Evolutionary conservation across 2,113 vertebrate species (phyloP).

Genomic region (Pygoscelis antarcticus): DNA sequence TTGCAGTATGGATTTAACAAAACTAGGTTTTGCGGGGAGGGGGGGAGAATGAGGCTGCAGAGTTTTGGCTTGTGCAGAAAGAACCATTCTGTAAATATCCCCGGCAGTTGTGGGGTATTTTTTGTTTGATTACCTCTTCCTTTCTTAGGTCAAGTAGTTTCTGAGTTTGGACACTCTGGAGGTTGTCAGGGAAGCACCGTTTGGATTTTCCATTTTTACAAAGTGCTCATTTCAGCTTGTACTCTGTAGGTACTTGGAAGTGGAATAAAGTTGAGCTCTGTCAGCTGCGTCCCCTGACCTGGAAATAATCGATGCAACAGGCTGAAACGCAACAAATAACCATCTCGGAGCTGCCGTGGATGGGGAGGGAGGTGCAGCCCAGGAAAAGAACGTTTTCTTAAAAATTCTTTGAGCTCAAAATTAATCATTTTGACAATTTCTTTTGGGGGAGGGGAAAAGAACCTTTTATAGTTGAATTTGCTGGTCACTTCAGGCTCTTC

Average conservation of each 20-base stretch:
- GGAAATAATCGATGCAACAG: constrained; percentile 52
- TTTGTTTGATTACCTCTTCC: neutral
- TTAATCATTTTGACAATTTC: neutral
- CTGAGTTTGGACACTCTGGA: neutral
- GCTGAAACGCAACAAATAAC: neutral
- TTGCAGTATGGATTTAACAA: neutral
- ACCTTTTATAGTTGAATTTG: neutral
- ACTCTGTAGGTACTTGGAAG: neutral
- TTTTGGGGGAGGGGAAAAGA: neutral
- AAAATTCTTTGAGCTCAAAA: neutral
- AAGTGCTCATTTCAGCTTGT: neutral
- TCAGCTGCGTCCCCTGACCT: constrained; percentile 48
- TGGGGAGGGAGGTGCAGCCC: neutral
- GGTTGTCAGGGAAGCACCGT: neutral
- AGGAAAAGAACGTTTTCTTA: neutral
- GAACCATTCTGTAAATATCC: neutral
- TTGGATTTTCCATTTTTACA: neutral
- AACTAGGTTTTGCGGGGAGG: neutral
- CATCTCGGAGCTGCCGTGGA: neutral
- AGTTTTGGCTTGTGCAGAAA: neutral
- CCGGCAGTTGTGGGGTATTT: neutral
- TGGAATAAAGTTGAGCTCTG: constrained; percentile 45
- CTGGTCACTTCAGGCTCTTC: neutral
- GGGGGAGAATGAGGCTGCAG: neutral
- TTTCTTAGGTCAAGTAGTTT: neutral